Percentiles rank a stretch among this genome's conserved stretches.
Evolutionary conservation across 2,797 vertebrate species (phyloP).

Genomic region (Florisuga fusca): DNA sequence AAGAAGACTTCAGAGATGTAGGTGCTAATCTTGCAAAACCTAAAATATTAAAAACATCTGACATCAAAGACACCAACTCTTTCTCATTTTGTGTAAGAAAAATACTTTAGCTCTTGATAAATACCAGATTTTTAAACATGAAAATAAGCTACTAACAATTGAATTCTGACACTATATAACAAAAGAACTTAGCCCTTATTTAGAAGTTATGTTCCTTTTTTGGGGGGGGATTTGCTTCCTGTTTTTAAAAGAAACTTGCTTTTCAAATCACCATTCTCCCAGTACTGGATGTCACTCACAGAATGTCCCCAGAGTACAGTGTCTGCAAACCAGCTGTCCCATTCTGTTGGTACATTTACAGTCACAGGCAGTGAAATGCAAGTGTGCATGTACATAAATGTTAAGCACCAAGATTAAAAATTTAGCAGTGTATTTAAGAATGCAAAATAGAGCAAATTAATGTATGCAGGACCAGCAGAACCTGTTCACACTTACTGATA

Average conservation of each 20-base stretch:
- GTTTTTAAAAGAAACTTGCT: neutral
- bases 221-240: neutral
- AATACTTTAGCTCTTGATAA: neutral
- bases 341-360: accelerated
- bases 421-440: neutral
- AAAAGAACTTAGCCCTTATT: neutral
- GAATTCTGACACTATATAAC: neutral
- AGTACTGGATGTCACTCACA: neutral
- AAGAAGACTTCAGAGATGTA: neutral
- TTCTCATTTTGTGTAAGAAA: neutral
- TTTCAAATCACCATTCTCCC: neutral
- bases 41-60: neutral
- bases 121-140: neutral
- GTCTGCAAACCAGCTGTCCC: neutral
- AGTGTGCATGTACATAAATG: accelerated
- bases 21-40: neutral
- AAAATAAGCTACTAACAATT: neutral
- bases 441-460: neutral
- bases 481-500: neutral
- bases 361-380: neutral
- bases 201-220: neutral
- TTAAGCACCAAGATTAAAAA: neutral
- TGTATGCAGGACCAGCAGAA: neutral
- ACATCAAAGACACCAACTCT: neutral
- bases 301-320: neutral